A percentile compares a stretch with the other conserved stretches of the same genome.
phyloP scores from a whole-genome alignment of 2,797 vertebrate genomes.

The Lepilemur septentrionalis region DNA sequence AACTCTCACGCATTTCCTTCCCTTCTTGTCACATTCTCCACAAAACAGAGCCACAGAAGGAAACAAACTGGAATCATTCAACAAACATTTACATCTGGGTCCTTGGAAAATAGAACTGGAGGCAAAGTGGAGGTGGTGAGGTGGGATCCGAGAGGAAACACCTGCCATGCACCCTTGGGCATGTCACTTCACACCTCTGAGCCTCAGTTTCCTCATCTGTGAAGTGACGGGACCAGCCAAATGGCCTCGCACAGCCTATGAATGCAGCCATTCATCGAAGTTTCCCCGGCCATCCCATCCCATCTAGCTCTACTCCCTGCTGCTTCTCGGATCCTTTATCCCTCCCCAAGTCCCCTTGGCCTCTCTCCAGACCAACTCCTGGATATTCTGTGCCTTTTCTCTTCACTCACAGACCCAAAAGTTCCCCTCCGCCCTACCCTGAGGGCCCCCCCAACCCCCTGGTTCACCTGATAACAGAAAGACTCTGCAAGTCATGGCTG shows the following conservation, averaged over 20 bases:
- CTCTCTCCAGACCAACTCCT: background rate
- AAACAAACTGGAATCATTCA: background rate
- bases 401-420: background rate
- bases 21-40: background rate
- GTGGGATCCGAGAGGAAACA: background rate
- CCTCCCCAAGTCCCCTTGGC: background rate
- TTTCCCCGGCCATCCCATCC: background rate
- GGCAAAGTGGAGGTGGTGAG: background rate
- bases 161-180: background rate
- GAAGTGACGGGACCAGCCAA: background rate
- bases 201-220: background rate
- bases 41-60: background rate
- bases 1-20: constrained; percentile 12
- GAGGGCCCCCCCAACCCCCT: background rate
- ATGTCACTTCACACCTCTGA: background rate
- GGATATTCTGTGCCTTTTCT: background rate
- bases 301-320: background rate
- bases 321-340: background rate
- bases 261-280: background rate
- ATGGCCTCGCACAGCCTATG: background rate
- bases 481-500: constrained; percentile 24
- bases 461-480: constrained; percentile 71
- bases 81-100: background rate
- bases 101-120: background rate
- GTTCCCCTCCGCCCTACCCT: background rate